These are phyloP conservation scores for Philereme vetulata DNA, from an alignment of 2,888 invertebrate genomes.

Conservation along the genomic window DNA sequence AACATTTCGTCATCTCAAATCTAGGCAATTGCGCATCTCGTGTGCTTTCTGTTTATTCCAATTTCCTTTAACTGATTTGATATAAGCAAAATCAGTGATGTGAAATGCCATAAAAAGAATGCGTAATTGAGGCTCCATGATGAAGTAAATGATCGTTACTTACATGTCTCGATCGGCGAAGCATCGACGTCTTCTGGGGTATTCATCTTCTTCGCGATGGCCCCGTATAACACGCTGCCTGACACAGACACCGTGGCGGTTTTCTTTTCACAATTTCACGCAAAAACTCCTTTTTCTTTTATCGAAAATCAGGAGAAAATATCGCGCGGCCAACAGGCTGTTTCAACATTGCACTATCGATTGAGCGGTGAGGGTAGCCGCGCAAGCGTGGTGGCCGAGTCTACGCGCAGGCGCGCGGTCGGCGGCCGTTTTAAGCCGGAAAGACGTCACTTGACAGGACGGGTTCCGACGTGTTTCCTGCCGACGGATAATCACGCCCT, in stretches of 20 bases:
- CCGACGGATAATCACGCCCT: conserved; percentile 37
- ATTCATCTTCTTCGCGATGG: conserved; percentile 80
- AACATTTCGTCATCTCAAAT: background rate
- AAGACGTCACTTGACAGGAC: conserved; percentile 75
- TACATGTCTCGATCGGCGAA: conserved; percentile 80
- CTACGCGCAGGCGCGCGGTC: conserved; percentile 41
- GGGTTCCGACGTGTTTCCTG: conserved; percentile 44
- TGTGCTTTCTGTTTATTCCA: no score
- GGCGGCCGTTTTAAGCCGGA: conserved; percentile 56
- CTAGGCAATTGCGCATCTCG: background rate
- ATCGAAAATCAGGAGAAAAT: conserved; percentile 56
- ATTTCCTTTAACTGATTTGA: no score
- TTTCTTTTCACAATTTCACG: conserved; percentile 51
- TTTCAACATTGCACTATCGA: conserved; percentile 77
- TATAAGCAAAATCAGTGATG: background rate
- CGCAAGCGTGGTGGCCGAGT: conserved; percentile 57
- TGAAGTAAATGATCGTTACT: conserved; percentile 49
- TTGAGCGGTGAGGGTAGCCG: conserved; percentile 53
- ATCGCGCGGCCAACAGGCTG: conserved; percentile 74
- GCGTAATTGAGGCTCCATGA: conserved; percentile 37
- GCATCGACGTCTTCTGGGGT: conserved; percentile 83
- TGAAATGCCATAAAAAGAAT: conserved; percentile 26
- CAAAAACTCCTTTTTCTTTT: conserved; percentile 49
- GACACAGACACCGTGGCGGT: conserved; percentile 75
- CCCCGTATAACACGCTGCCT: conserved; percentile 73